phyloP scores from a whole-genome alignment of 2,113 vertebrate genomes.

The Phyllostomus discolor region DNA sequence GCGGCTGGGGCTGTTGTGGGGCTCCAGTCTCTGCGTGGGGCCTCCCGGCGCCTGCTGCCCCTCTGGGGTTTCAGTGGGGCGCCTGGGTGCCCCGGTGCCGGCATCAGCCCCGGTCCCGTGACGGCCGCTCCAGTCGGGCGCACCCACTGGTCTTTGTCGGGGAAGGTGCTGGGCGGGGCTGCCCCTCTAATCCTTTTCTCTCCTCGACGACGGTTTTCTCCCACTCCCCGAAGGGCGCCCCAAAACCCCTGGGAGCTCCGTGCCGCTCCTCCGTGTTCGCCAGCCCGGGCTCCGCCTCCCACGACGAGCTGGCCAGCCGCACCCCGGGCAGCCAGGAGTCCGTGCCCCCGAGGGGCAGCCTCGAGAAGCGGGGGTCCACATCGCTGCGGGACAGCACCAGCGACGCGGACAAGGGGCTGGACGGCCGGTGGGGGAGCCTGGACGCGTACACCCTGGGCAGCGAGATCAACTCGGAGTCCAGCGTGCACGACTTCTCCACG shows the following conservation, averaged over 20 bases:
- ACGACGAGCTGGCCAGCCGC: rapidly evolving
- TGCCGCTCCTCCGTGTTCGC: rapidly evolving
- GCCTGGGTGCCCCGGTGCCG: rapidly evolving
- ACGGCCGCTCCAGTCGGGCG: rapidly evolving
- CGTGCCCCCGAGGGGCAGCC: rapidly evolving
- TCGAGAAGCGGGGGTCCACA: rapidly evolving
- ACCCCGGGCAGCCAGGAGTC: rapidly evolving
- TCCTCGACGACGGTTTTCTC: background rate
- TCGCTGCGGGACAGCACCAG: rapidly evolving
- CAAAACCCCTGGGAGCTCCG: rapidly evolving
- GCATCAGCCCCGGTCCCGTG: rapidly evolving
- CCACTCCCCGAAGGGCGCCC: background rate
- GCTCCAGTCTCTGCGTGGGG: rapidly evolving
- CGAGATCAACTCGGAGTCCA: background rate
- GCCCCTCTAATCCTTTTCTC: rapidly evolving
- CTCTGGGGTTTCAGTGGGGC: rapidly evolving
- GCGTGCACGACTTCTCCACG: background rate
- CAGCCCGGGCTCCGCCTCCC: rapidly evolving
- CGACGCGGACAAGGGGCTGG: rapidly evolving
- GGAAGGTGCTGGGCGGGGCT: rapidly evolving
- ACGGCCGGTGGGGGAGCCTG: rapidly evolving
- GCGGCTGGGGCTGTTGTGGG: background rate
- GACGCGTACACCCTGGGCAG: rapidly evolving
- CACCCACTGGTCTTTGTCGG: rapidly evolving
- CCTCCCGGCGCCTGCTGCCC: rapidly evolving